Conservation (phyloP, 2,113 vertebrate genomes). For the Mus pahari region DNA sequence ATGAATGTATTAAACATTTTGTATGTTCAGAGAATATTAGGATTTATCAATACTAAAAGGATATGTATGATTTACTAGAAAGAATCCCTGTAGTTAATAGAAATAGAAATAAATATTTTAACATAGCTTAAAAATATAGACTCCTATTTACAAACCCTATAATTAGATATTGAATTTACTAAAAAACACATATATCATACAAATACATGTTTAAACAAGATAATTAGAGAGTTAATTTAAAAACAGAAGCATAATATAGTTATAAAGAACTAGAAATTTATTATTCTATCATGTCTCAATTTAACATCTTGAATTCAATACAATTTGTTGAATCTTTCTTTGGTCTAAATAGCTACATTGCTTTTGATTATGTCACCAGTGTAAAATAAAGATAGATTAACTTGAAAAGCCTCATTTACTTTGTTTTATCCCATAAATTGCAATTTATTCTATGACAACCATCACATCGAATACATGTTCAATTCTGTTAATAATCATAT, state of each 20-base stretch:
- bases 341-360: constrained; percentile 48
- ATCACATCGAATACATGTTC: not conserved
- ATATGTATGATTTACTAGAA: not conserved
- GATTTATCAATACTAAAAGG: not conserved
- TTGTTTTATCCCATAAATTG: constrained; percentile 3
- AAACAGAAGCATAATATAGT: constrained; percentile 67
- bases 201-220: constrained; percentile 68
- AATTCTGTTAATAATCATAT: not conserved
- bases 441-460: not conserved
- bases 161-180: constrained; percentile 75
- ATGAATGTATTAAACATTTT: not conserved
- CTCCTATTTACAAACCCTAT: constrained; percentile 56
- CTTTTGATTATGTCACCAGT: constrained; percentile 27
- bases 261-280: constrained; percentile 70
- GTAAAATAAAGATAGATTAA: constrained; percentile 22
- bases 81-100: not conserved
- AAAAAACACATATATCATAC: constrained; percentile 45
- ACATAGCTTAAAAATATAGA: constrained; percentile 47
- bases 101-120: constrained; percentile 48
- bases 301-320: constrained; percentile 66
- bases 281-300: constrained; percentile 73
- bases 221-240: constrained; percentile 79
- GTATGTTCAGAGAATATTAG: not conserved
- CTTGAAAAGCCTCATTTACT: constrained; percentile 31
- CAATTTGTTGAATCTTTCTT: constrained; percentile 65